Evolutionary conservation across 2,888 invertebrate genomes (phyloP), one percentile per base, ranked within the genome.

Genomic region (Andrena bicolor): DNA sequence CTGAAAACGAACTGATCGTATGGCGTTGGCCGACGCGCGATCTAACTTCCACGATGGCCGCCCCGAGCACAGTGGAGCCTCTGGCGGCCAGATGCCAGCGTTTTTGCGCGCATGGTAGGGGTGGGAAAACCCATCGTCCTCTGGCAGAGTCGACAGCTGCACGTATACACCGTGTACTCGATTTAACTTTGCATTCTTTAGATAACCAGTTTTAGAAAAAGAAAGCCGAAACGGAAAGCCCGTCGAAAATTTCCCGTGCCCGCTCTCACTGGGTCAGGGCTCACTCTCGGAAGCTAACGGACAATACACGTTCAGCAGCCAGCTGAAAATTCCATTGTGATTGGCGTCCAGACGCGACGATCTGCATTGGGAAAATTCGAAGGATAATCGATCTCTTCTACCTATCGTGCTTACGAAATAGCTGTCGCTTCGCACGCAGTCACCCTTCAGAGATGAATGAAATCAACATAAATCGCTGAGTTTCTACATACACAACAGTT

Each of bases 111-210:
- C 26, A 63, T 60, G 76, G 87, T 81, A 87, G 82, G 82, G 83
- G 82, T 84, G 90, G 90, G 70, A 90, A 90, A 90, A 90, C 90
- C 90, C 90, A 90, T 86, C 84, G 86, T 86, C 79, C 86, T 85
- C 86, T 81, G 70, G 76, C 83, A 85, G 82, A 69, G 78, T 83
- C 80, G 84, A 76, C 84, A 84, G 76, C 82, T 77, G 78, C 81
- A 70, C 77, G 73, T 82, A 64, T 78, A 74, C 49, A 26, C n/a
- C 51, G 58, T 74, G 73, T 80, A 75, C 73, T 71, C 75, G 60
- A 76, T 78, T 76, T 76, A 71, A 76, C 74, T 48, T 41, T 61
- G 8, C 73, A 80, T 85, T 85, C 76, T 78, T 64, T 23, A 80
- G 77, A 82, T 82, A 78, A 82, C 49, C 60, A 48, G 56, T 49